These are phyloP conservation scores for Onychostruthus taczanowskii DNA, from an alignment of 2,113 vertebrate species.

Conservation along the genomic window DNA sequence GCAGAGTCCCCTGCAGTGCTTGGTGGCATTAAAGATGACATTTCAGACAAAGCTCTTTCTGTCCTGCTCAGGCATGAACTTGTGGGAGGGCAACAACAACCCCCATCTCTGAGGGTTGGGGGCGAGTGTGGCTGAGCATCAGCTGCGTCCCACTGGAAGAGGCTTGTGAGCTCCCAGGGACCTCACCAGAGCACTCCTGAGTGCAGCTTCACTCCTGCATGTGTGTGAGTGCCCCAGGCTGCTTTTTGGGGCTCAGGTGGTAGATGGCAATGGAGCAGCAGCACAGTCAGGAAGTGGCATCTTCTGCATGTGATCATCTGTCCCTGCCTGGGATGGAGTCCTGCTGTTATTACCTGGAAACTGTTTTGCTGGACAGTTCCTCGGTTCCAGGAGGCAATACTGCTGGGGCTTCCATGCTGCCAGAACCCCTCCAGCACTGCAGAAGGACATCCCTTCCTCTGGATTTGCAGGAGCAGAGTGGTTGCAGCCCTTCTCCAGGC, in stretches of 20 bases:
- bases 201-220: accelerated
- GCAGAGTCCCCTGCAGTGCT: neutral
- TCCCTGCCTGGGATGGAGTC: neutral
- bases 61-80: neutral
- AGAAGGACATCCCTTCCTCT: neutral
- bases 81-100: neutral
- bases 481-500: neutral
- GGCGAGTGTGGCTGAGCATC: neutral
- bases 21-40: neutral
- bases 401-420: neutral
- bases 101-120: neutral
- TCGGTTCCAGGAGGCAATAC: neutral
- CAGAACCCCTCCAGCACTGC: accelerated
- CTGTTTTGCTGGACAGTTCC: slow-evolving; percentile 40
- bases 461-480: neutral
- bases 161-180: accelerated
- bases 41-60: neutral
- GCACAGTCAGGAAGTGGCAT: neutral
- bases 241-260: neutral
- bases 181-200: neutral
- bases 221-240: accelerated
- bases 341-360: neutral
- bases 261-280: neutral
- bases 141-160: neutral
- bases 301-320: neutral